These are phyloP conservation scores for Phylloscopus whistleri DNA, from an alignment of 2,113 vertebrate species.

Conservation along the genomic window DNA sequence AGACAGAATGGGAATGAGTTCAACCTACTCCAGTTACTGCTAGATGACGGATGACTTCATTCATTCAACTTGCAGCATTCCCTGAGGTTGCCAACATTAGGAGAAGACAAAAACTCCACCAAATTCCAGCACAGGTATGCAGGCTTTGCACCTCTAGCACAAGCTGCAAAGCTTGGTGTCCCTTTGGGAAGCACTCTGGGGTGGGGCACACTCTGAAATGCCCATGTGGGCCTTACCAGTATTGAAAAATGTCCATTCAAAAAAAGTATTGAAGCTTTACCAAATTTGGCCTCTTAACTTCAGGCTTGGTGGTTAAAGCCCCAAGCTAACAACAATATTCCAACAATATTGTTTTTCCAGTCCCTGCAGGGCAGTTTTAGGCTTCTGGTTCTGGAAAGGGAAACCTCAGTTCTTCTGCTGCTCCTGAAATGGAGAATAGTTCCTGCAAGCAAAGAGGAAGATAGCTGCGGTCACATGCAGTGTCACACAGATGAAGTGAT, in stretches of 20 bases:
- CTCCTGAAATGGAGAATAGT: not conserved
- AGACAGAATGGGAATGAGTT: not conserved
- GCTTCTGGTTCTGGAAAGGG: not conserved
- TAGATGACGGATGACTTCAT: slow-evolving; percentile 7
- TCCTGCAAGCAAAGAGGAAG: slow-evolving; percentile 40
- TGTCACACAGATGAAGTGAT: slow-evolving; percentile 68
- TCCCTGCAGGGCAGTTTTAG: not conserved
- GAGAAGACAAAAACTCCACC: not conserved
- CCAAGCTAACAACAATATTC: not conserved
- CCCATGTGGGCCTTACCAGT: not conserved
- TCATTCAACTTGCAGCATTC: not conserved
- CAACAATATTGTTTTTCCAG: not conserved
- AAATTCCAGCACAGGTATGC: not conserved
- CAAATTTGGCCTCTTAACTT: not conserved
- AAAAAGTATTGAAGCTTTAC: not conserved
- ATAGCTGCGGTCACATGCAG: slow-evolving; percentile 50
- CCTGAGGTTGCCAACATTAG: not conserved
- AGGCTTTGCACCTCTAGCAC: not conserved
- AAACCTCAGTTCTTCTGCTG: not conserved
- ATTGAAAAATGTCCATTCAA: not conserved
- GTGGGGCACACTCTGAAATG: not conserved
- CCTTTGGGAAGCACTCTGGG: not conserved
- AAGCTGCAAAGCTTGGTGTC: not conserved
- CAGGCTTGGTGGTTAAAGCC: not conserved
- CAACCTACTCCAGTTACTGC: not conserved